Conservation (phyloP, 2,888 invertebrate genomes). For the Hetaerina titia region DNA sequence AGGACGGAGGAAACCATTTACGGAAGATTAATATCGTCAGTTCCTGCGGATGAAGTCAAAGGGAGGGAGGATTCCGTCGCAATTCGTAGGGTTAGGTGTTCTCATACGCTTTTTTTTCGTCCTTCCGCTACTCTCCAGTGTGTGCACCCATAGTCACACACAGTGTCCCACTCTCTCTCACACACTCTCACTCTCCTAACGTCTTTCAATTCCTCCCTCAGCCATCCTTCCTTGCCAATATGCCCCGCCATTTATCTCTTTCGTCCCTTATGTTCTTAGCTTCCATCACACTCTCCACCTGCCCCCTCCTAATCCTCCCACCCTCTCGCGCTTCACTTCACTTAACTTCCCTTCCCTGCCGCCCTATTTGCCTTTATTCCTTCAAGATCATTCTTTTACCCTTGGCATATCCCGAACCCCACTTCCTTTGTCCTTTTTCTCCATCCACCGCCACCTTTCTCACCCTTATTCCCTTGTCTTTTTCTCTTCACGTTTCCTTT, state of each 20-base stretch:
- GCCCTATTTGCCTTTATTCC: background rate
- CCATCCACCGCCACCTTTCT: background rate
- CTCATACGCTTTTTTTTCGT: no score
- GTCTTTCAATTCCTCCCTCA: background rate
- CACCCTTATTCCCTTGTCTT: background rate
- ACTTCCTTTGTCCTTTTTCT: background rate
- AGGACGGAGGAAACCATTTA: no score
- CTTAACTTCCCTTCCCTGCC: conserved; percentile 17
- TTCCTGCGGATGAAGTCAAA: no score
- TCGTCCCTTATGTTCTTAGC: background rate
- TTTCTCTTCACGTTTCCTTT: background rate
- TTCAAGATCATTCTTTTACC: background rate
- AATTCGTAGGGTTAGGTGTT: no score
- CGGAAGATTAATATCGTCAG: no score
- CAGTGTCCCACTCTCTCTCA: no score
- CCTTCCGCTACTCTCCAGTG: no score
- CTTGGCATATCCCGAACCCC: background rate
- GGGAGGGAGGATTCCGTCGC: no score
- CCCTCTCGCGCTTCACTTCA: background rate
- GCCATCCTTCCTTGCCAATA: background rate
- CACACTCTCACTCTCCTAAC: background rate
- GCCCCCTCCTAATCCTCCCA: background rate
- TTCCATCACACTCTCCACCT: background rate
- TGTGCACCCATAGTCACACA: no score
- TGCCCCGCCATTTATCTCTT: background rate